Conservation (phyloP, 2,888 invertebrate genomes). For the Drosophila ezoana region DNA sequence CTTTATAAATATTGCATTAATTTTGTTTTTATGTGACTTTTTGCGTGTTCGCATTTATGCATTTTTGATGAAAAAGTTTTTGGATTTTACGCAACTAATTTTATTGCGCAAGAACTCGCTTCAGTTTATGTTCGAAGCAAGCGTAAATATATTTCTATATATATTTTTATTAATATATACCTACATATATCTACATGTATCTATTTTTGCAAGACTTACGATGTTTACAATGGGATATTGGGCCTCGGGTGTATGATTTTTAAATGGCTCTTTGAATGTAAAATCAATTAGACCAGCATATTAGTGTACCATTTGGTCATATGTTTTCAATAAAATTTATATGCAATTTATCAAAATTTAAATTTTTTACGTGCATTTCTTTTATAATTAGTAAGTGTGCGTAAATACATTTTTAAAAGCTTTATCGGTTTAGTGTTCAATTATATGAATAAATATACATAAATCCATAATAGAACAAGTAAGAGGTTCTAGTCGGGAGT, state of each 20-base stretch:
- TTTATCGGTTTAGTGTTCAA: too few species aligned
- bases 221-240: slow-evolving; percentile 16
- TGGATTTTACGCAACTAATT: slow-evolving; percentile 70
- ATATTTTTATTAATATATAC: neutral
- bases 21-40: slow-evolving; percentile 55
- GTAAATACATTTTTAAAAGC: neutral
- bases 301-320: neutral
- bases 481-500: too few species aligned
- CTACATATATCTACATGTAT: neutral
- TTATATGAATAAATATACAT: too few species aligned
- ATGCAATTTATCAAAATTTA: neutral
- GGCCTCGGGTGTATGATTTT: slow-evolving; percentile 10
- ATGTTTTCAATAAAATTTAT: neutral
- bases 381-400: slow-evolving; percentile 4
- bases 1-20: slow-evolving; percentile 76
- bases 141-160: neutral
- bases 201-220: slow-evolving; percentile 18
- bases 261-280: neutral
- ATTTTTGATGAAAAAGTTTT: slow-evolving; percentile 78
- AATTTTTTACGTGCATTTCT: neutral
- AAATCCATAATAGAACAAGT: too few species aligned
- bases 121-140: slow-evolving; percentile 9
- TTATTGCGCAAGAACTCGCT: slow-evolving; percentile 34
- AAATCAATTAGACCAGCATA: slow-evolving; percentile 9
- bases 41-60: slow-evolving; percentile 63